phyloP scores from a whole-genome alignment of 2,113 vertebrate genomes.

The Calyptomena viridis region DNA sequence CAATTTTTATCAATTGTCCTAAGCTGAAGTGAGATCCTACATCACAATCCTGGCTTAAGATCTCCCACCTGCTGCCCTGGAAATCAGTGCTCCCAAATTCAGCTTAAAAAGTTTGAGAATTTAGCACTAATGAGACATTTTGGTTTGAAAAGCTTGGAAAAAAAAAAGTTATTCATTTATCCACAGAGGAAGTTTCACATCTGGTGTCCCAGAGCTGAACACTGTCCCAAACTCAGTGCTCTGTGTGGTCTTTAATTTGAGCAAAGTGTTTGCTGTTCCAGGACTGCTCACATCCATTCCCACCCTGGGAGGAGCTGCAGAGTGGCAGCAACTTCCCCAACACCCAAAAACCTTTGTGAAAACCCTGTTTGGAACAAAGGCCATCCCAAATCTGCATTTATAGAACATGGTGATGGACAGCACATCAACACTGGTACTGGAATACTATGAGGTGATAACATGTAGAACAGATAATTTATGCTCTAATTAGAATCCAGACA shows the following conservation, averaged over 20 bases:
- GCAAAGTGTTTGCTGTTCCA: neutral
- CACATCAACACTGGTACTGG: neutral
- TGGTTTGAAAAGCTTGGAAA: neutral
- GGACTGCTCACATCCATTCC: neutral
- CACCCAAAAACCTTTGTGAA: neutral
- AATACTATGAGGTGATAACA: neutral
- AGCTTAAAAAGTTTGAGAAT: neutral
- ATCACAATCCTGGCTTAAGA: neutral
- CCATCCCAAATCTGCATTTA: neutral
- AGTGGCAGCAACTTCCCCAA: neutral
- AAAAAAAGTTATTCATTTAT: neutral
- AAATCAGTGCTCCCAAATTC: neutral
- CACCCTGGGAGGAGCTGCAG: neutral
- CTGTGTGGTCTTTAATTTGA: neutral
- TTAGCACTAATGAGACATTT: neutral
- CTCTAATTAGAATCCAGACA: too few relatives aligned
- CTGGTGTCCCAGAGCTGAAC: neutral
- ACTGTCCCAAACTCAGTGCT: neutral
- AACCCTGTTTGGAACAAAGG: fast-evolving
- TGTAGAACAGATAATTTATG: fast-evolving
- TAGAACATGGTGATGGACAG: too few relatives aligned
- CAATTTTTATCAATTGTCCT: neutral
- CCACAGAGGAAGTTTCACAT: neutral
- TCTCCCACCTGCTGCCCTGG: neutral
- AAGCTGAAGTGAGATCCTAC: neutral